Base-by-base conservation (phyloP, 2,113 vertebrate species). In the Meriones unguiculatus region DNA sequence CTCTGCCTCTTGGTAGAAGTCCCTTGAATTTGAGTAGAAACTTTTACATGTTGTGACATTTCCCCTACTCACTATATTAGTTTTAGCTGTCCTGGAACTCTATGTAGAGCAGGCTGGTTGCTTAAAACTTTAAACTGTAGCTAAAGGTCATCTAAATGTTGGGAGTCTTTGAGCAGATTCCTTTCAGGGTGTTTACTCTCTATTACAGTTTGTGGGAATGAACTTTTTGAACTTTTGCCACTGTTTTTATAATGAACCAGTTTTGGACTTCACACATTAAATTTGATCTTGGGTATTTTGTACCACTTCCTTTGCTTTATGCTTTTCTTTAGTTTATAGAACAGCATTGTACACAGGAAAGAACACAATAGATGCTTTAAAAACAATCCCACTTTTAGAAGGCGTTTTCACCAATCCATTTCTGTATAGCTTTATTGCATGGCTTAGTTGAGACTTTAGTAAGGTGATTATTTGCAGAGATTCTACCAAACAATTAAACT, bases 391-490 rank as follows among this genome's bases (percentile, higher is more conserved):
- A 41, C 52, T 38, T 95, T 95, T 88, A 69, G 22, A 87, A 88
- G 80, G 32, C 80, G 17, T 73, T 0, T 72, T 96, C 46, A 14
- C 54, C 28, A 91, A 62, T 76, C 64, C 80, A 5, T 75, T 96
- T 91, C 94, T 84, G 20, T 38, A 28, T 38, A 87, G 80, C 30
- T 90, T 89, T 82, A 35, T 77, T 93, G 57, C 35, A 30, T 90
- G 93, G 22, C n/a, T 80, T 95, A 87, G 15, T 86, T 93, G 81
- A 77, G 22, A 4, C 46, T 57, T 89, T 25, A 88, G 52, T 80
- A 93, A 89, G n/a, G 70, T 95, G 81, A 94, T 81, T 86, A 73
- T 93, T 94, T 94, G 69, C 25, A 82, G 85, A 94, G 69, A 80
- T 78, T 35, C 52, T 84, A 20, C 18, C 67, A 52, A 67, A 17